phyloP scores from a whole-genome alignment of 2,888 invertebrate genomes.

The Pristionchus mayeri region DNA sequence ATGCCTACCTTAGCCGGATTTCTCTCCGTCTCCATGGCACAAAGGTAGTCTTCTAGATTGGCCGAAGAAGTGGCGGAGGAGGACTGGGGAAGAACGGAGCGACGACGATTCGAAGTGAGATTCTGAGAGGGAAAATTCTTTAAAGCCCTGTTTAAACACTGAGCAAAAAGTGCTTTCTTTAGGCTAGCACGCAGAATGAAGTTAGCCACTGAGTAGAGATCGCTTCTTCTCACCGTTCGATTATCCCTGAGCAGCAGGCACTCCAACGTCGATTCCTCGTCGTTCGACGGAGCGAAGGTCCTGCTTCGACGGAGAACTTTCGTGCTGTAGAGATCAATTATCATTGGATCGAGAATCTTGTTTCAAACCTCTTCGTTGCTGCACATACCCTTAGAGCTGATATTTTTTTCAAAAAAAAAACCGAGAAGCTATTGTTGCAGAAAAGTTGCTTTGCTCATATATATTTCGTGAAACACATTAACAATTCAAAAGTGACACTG shows the following conservation, averaged over 20 bases:
- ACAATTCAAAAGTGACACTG: too few species aligned
- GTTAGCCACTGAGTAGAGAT: background rate
- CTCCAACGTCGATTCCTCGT: slow-evolving; percentile 14
- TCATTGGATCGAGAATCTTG: too few species aligned
- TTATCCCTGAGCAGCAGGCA: slow-evolving; percentile 33
- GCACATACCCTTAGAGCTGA: too few species aligned
- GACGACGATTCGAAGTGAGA: background rate
- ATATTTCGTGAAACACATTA: background rate
- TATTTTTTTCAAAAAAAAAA: too few species aligned
- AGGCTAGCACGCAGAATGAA: background rate
- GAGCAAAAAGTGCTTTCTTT: too few species aligned
- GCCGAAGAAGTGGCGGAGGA: background rate
- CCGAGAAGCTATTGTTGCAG: background rate
- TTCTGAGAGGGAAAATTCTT: too few species aligned
- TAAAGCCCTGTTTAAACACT: too few species aligned
- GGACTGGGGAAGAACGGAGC: background rate
- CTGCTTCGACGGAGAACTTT: slow-evolving; percentile 17
- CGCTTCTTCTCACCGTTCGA: background rate
- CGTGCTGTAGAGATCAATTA: background rate
- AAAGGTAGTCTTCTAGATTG: slow-evolving; percentile 35
- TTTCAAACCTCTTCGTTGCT: too few species aligned
- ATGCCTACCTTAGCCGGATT: background rate
- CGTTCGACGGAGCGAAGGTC: background rate
- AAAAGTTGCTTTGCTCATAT: background rate
- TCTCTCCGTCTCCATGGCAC: slow-evolving; percentile 22